A percentile compares a stretch with the other conserved stretches of the same genome.
These are phyloP conservation scores for Hylaeus anthracinus DNA, from an alignment of 1,140 invertebrate species.

Conservation along the genomic window DNA sequence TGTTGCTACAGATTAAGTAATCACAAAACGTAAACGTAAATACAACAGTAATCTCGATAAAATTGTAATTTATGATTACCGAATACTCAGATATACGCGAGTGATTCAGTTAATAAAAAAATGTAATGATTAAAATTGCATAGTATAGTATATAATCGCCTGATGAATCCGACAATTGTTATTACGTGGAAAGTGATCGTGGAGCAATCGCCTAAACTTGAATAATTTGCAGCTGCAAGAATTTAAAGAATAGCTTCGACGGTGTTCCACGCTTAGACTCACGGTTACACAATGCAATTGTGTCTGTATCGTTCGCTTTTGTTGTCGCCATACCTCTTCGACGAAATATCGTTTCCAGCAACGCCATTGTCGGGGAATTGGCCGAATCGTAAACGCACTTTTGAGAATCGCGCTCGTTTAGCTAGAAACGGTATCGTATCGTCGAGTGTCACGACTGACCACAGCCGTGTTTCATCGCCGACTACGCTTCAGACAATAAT, in stretches of 20 bases:
- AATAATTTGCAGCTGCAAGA: background rate
- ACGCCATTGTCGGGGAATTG: slow-evolving; percentile 14
- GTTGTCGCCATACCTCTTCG: background rate
- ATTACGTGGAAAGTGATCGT: no score
- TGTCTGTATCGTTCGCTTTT: slow-evolving; percentile 1
- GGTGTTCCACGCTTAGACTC: slow-evolving; percentile 21
- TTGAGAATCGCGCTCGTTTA: slow-evolving; percentile 1
- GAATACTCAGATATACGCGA: no score
- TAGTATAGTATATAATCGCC: no score
- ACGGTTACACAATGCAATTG: background rate
- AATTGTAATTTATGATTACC: no score
- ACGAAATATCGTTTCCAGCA: slow-evolving; percentile 31
- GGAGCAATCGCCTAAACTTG: background rate
- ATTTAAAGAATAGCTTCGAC: background rate
- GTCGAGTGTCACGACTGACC: slow-evolving; percentile 46
- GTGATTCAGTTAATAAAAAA: no score
- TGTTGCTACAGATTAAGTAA: no score
- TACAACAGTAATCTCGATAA: no score
- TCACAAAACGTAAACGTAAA: no score
- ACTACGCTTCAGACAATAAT: slow-evolving; percentile 37
- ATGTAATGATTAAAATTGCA: no score
- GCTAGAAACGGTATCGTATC: slow-evolving; percentile 1
- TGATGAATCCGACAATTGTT: no score
- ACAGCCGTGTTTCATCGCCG: slow-evolving; percentile 32
- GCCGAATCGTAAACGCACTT: background rate